phyloP scores from a whole-genome alignment of 2,797 vertebrate genomes.

The Characodon lateralis region DNA sequence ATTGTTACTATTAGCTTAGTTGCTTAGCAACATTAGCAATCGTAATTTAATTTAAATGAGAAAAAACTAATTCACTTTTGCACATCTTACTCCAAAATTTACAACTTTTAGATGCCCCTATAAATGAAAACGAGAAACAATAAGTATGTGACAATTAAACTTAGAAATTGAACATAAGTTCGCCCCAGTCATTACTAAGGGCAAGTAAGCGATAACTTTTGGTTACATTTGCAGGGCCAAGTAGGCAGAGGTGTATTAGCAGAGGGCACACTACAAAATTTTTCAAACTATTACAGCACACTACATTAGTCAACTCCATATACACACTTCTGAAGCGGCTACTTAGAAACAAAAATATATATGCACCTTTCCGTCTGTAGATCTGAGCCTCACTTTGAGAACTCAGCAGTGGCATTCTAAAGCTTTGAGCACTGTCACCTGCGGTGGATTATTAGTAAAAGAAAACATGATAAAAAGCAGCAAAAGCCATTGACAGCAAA shows the following conservation, averaged over 20 bases:
- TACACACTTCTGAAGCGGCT: slow-evolving; percentile 45
- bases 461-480: slow-evolving; percentile 58
- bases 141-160: neutral
- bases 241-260: slow-evolving; percentile 22
- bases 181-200: slow-evolving; percentile 35
- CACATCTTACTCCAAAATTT: neutral
- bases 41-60: neutral
- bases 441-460: slow-evolving; percentile 69
- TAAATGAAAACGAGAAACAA: neutral
- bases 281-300: slow-evolving; percentile 40
- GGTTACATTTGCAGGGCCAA: slow-evolving; percentile 14
- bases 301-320: slow-evolving; percentile 33
- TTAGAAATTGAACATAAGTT: neutral
- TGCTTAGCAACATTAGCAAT: neutral
- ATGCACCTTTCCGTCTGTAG: slow-evolving; percentile 79
- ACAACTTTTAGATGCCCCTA: neutral
- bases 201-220: neutral
- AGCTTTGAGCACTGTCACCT: slow-evolving; percentile 76
- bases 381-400: slow-evolving; percentile 70
- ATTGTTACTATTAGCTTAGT: neutral
- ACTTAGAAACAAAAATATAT: slow-evolving; percentile 65
- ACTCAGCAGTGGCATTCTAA: slow-evolving; percentile 72
- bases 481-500: slow-evolving; percentile 52
- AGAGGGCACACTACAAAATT: slow-evolving; percentile 47
- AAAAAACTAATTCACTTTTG: neutral